Conservation (phyloP, 2,113 vertebrate species). For the Zeus faber region DNA sequence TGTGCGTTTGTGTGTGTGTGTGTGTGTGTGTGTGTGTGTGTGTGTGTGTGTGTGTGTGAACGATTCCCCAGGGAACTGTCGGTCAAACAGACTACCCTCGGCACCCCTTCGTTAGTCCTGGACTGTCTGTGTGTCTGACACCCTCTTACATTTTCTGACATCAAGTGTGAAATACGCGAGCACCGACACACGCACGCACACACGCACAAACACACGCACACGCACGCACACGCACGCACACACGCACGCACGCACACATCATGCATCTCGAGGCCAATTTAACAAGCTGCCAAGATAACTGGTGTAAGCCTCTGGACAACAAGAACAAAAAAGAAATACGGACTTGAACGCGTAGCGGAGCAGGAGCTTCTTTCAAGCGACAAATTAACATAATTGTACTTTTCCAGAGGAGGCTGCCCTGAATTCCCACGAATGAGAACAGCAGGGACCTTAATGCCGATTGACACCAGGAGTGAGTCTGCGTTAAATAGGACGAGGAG, state of each 20-base stretch:
- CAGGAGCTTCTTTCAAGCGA: constrained; percentile 3
- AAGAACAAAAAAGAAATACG: no score
- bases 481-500: no score
- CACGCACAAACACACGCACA: constrained; percentile 13
- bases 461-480: no score
- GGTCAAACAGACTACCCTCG: constrained; percentile 24
- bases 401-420: no score
- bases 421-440: no score
- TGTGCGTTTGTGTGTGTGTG: background rate
- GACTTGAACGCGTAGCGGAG: no score
- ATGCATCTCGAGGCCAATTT: constrained; percentile 18
- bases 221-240: constrained; percentile 2
- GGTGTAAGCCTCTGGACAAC: no score
- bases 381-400: background rate
- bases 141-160: constrained; percentile 30
- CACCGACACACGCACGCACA: constrained; percentile 7
- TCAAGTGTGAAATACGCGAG: no score
- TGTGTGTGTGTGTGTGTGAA: background rate
- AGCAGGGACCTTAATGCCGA: no score
- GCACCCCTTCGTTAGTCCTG: constrained; percentile 35
- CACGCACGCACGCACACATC: constrained; percentile 2
- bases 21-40: background rate
- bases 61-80: constrained; percentile 24
- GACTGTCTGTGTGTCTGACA: constrained; percentile 33
- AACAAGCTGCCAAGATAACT: constrained; percentile 20